phyloP scores from a whole-genome alignment of 2,888 invertebrate species.

The Drosophila tanythrix region DNA sequence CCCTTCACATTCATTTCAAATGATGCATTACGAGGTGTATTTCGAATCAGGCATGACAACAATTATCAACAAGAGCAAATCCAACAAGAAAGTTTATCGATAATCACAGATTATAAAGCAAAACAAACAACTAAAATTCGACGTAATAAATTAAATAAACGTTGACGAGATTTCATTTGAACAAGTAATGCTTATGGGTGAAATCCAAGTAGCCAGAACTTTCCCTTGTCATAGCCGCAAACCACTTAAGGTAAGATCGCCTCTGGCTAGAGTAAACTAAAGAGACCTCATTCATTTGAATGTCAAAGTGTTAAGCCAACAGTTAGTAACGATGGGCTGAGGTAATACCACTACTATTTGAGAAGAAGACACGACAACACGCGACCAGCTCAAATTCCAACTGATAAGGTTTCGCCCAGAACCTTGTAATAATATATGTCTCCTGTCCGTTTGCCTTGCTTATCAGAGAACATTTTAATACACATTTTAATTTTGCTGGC shows the following conservation, averaged over 20 bases:
- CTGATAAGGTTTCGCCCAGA: background rate
- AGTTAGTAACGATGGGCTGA: slow-evolving; percentile 2
- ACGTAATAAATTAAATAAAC: slow-evolving; percentile 57
- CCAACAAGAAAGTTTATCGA: slow-evolving; percentile 20
- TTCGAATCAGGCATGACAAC: slow-evolving; percentile 33
- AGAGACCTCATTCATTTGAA: slow-evolving; percentile 21
- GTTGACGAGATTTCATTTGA: slow-evolving; percentile 50
- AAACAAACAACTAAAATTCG: slow-evolving; percentile 18
- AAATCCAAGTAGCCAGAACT: slow-evolving; percentile 45
- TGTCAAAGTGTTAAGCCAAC: slow-evolving; percentile 14
- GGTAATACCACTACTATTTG: background rate
- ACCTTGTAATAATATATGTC: slow-evolving; percentile 26
- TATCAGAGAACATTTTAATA: slow-evolving; percentile 53
- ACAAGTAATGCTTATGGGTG: background rate
- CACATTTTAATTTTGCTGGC: slow-evolving; percentile 59
- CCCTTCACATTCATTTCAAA: slow-evolving; percentile 47
- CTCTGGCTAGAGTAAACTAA: background rate
- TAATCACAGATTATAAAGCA: slow-evolving; percentile 24
- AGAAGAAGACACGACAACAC: background rate
- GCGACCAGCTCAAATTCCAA: background rate
- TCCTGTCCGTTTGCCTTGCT: slow-evolving; percentile 6
- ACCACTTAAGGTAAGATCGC: slow-evolving; percentile 9
- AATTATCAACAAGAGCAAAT: slow-evolving; percentile 18
- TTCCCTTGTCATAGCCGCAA: slow-evolving; percentile 50
- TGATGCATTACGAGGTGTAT: slow-evolving; percentile 40